Evolutionary conservation across 2,113 vertebrate genomes (phyloP).

Genomic region (Pycnonotus jocosus): DNA sequence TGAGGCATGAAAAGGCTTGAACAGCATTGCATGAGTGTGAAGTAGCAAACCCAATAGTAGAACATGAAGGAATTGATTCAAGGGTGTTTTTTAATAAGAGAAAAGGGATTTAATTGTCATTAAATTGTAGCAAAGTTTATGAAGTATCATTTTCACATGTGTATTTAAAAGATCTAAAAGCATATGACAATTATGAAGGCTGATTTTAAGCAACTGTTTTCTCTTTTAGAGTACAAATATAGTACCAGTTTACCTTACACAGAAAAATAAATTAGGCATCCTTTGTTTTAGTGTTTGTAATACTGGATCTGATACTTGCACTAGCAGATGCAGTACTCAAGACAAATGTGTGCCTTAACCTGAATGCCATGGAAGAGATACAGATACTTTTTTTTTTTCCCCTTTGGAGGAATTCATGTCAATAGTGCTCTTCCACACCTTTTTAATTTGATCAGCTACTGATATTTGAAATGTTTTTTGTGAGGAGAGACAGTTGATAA

Average conservation of each 20-base stretch:
- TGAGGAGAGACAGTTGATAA: not conserved
- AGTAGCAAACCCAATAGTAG: not conserved
- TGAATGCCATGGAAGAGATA: not conserved
- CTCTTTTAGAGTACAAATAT: not conserved
- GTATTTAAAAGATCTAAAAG: not conserved
- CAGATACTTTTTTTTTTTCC: not conserved
- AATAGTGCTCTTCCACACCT: not conserved
- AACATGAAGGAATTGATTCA: conserved; percentile 28
- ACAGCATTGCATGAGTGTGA: conserved; percentile 1
- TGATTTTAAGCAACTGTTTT: not conserved
- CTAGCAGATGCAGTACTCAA: not conserved
- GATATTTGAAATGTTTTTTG: not conserved
- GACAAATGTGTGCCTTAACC: not conserved
- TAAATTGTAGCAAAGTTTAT: not conserved
- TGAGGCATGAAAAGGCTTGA: conserved; percentile 50
- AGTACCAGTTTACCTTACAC: not conserved
- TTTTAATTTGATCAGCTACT: not conserved
- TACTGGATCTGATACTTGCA: not conserved
- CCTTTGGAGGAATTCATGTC: not conserved
- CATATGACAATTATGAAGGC: not conserved
- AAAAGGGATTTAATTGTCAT: not conserved
- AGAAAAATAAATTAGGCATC: not conserved
- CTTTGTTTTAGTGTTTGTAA: not conserved
- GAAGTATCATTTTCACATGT: not conserved
- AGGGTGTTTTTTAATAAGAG: not conserved